Conservation (phyloP, 1,140 invertebrate genomes). For the Macrobrachium rosenbergii region DNA sequence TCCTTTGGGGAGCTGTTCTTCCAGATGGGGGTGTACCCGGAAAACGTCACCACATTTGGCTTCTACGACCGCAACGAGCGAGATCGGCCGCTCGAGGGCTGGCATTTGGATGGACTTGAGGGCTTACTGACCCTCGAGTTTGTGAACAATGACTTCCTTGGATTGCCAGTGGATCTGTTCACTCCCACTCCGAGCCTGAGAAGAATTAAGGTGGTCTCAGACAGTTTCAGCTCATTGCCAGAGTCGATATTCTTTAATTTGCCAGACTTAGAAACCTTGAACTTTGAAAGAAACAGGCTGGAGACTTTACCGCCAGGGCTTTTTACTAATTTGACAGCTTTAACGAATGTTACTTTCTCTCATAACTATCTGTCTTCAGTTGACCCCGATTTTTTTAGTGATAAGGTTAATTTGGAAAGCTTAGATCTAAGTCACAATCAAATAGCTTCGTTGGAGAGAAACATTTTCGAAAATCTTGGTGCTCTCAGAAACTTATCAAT, state of each 20-base stretch:
- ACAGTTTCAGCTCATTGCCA: too few species aligned
- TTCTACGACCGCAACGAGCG: background rate
- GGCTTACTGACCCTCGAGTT: background rate
- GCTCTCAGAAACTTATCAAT: slow-evolving; percentile 19
- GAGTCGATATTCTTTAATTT: too few species aligned
- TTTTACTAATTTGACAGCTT: too few species aligned
- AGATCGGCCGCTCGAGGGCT: background rate
- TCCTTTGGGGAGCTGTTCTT: slow-evolving; percentile 29
- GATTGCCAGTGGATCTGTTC: too few species aligned
- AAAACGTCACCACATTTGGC: slow-evolving; percentile 3
- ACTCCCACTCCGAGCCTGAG: too few species aligned
- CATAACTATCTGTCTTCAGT: background rate
- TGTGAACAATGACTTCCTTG: background rate
- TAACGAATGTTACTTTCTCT: background rate
- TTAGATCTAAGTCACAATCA: slow-evolving; percentile 32
- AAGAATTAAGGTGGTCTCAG: too few species aligned
- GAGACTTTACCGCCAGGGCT: too few species aligned
- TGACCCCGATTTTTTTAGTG: background rate
- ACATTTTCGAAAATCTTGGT: slow-evolving; percentile 25
- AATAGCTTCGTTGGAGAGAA: slow-evolving; percentile 7
- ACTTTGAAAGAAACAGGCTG: too few species aligned
- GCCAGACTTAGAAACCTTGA: too few species aligned
- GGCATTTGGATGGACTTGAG: background rate
- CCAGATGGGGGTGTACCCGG: slow-evolving; percentile 13
- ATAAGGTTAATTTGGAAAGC: background rate